phyloP scores from a whole-genome alignment of 2,888 invertebrate genomes.

The Abscondita cerata region DNA sequence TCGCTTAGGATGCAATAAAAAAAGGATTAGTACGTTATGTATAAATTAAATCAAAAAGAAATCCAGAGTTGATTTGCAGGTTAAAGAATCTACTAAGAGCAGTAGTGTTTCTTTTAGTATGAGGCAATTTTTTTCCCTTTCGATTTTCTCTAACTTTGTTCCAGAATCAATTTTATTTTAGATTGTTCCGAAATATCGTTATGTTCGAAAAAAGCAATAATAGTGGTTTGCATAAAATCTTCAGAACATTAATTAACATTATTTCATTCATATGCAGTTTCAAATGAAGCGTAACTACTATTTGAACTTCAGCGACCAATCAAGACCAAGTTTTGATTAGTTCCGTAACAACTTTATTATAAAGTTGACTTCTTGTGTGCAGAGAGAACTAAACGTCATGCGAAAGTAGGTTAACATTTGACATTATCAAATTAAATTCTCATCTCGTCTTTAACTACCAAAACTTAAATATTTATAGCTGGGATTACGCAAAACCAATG shows the following conservation, averaged over 20 bases:
- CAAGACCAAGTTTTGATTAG: constrained; percentile 30
- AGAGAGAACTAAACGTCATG: constrained; percentile 19
- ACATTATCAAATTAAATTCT: constrained; percentile 3
- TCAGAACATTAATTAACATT: background rate
- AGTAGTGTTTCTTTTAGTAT: constrained; percentile 6
- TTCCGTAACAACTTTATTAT: constrained; percentile 30
- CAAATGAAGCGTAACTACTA: constrained; percentile 13
- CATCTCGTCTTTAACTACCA: background rate
- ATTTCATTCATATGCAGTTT: constrained; percentile 1
- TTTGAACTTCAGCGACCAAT: constrained; percentile 20
- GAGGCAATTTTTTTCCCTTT: constrained; percentile 11
- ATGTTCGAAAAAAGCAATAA: constrained; percentile 1
- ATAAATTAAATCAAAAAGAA: background rate
- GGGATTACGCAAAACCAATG: no score
- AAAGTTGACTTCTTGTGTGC: constrained; percentile 21
- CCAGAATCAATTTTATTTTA: background rate
- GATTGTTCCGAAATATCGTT: no score
- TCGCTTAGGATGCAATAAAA: no score
- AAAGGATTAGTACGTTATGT: no score
- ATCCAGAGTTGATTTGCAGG: constrained; percentile 11
- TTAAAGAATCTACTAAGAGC: constrained; percentile 6
- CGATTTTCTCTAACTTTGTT: constrained; percentile 3
- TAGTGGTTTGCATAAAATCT: constrained; percentile 7
- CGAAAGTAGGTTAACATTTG: constrained; percentile 29
- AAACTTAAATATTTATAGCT: background rate